Base-by-base conservation (phyloP, 1,140 invertebrate species). In the Neotoxoptera formosana region DNA sequence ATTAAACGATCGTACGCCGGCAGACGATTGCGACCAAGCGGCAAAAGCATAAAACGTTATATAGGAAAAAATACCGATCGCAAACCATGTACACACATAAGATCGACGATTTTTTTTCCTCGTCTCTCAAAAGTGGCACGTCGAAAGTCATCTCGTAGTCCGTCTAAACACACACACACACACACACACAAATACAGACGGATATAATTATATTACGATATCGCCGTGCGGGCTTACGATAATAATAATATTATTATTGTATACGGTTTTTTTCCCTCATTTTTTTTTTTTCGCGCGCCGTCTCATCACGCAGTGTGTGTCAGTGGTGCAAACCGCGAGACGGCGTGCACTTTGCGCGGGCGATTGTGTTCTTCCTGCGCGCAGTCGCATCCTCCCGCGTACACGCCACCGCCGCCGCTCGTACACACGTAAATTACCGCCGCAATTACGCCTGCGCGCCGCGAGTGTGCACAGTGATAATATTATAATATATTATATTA, bases 271-370 rank as follows among this genome's bases (percentile, higher is more conserved):
- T 90, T 36, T 36, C 9, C 30, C 30, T 87, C 45, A 47, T 87
- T 41, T 87, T 48, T 41, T 67, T 67, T 76, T 34, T 47, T 20
- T 17, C 23, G 17, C 87, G 17, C 86, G 48, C n/a, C 7, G 25
- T 25, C 25, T 45, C 36, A 34, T 23, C 30, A n/a, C 60, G 36
- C 91, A 92, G 81, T 93, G 81, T 41, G 41, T 84, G 91, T 93
- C 91, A 93, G 51, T 84, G 91, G 91, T 93, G 91, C 91, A 86
- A 93, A 93, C 91, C 76, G 81, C 91, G 91, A 45, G 48, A 53
- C 36, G 25, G 76, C 91, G 67, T 93, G 91, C 25, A 90, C 89
- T 53, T 41, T 47, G n/a, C 41, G 60, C 17, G 9, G 11, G 90
- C 56, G 41, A n/a, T 53, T 36, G 8, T 8, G 8, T 8, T 48